Base-by-base conservation (phyloP, 2,888 invertebrate species). In the Sialis fuliginosa region DNA sequence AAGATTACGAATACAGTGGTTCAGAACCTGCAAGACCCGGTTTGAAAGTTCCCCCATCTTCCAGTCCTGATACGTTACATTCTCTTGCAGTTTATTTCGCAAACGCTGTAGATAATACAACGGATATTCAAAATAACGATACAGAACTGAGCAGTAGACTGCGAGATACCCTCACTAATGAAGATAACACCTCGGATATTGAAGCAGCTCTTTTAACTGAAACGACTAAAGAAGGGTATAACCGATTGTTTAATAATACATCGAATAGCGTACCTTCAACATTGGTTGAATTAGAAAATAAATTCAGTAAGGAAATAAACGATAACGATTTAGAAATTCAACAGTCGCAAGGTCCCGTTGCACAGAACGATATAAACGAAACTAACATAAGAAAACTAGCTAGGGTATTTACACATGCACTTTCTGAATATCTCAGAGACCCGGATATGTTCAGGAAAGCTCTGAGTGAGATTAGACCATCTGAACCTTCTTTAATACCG, bases 1-100 rank as follows among this genome's bases (percentile, higher is more conserved):
- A 65, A 6, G 61, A 67, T 5, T 30, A 32, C 6, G 32, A 22
- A 33, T 41, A 41, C 7, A 22, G 33, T 6, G 65, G 69, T 13
- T 66, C 66, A 2, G 71, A 68, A 41, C 66, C 54, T 6, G 57
- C 71, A 32, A 68, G 80, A 50, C 70, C 72, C 34, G 83, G 80
- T 4, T 63, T 81, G n/a, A 68, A 77, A 6, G 74, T 81, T 6
- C 81, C 83, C 3, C 77, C 79, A 10, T 83, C 84, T 0, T 74
- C 81, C 0, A 82, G 84, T 1, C 84, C 86, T 0, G 81, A 82
- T 58, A 81, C 84, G 0, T 65, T 85, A 8, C 83, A 84, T 54
- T 81, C 85, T 0, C 60, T 88, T 41, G 86, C 87, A 1, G 74
- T 83, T 52, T 88, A 87, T 58, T 87, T 86, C 58, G 85, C 85